Evolutionary conservation across 2,797 vertebrate genomes (phyloP).

Genomic region (Diplodus sargus): DNA sequence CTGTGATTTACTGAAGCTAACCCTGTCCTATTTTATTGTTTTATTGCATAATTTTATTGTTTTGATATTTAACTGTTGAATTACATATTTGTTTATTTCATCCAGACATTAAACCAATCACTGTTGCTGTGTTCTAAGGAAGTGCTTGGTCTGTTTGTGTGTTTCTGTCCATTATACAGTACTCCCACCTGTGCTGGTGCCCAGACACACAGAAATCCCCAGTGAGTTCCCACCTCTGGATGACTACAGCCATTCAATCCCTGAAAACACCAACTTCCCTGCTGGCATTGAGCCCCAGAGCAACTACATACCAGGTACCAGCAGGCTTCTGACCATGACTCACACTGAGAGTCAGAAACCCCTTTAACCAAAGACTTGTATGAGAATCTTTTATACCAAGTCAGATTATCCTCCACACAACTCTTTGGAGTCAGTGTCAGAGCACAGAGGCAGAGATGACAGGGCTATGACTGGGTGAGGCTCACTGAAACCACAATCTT

Average conservation of each 20-base stretch:
- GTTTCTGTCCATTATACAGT: slow-evolving; percentile 82
- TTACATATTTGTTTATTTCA: neutral
- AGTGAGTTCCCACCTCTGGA: slow-evolving; percentile 96
- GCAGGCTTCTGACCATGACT: neutral
- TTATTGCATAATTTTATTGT: neutral
- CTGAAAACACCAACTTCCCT: slow-evolving; percentile 99
- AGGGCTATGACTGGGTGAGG: slow-evolving; percentile 1
- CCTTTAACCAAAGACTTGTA: neutral
- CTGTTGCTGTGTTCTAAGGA: slow-evolving; percentile 10
- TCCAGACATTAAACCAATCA: slow-evolving; percentile 2
- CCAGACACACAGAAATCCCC: slow-evolving; percentile 96
- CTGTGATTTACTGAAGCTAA: neutral
- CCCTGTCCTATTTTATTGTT: neutral
- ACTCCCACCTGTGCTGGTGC: slow-evolving; percentile 96
- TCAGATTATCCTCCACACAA: neutral
- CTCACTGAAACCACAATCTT: neutral
- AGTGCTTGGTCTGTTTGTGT: slow-evolving; percentile 19
- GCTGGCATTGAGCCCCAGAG: slow-evolving; percentile 98
- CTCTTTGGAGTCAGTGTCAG: neutral
- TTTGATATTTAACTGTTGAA: neutral
- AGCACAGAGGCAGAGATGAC: neutral
- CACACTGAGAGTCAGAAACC: neutral
- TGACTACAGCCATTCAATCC: slow-evolving; percentile 99
- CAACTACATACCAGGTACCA: slow-evolving; percentile 98
- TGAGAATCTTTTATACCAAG: neutral